Evolutionary conservation across 37 sponge, comb jelly and placozoan genomes (phyloP), one percentile per base, ranked within the genome.

Genomic region (Corticium candelabrum): DNA sequence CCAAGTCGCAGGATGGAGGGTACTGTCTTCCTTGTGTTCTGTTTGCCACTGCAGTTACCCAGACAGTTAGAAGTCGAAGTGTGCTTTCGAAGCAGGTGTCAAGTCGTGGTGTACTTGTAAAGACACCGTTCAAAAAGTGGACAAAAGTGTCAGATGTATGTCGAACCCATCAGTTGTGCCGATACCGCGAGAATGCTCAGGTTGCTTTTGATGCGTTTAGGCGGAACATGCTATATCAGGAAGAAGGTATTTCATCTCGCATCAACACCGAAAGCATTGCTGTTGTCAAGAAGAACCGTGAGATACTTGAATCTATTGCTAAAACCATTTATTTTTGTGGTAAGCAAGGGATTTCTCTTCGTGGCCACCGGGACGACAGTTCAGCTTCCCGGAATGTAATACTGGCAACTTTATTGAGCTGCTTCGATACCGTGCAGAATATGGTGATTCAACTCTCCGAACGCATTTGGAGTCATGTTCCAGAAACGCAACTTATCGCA

Each of bases 1-100:
- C 56, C 56, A 43, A 43, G 56, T 43, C 56, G 5, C 56, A 43
- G 11, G 56, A 43, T 11, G 71, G 76, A 37, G 81, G 84, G 1
- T 29, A 79, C 21, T 67, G 33, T n/a, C 30, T n/a, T 37, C 76
- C 5, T 1, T 30, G 36, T n/a, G 33, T 11, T 7, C 40, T 35
- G 4, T 76, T n/a, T 76, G 2, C 76, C 74, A 68, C 69, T 76
- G 0, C 38, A 36, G 40, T 75, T 76, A 34, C 74, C 36, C 5
- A 11, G 11, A n/a, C n/a, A n/a, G n/a, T n/a, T n/a, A n/a, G n/a
- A n/a, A n/a, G n/a, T n/a, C n/a, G n/a, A n/a, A n/a, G n/a, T n/a
- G n/a, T n/a, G n/a, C n/a, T n/a, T n/a, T n/a, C n/a, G n/a, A n/a
- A n/a, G n/a, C n/a, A n/a, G n/a, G n/a, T n/a, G n/a, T n/a, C n/a